Percentiles rank a stretch among this genome's conserved stretches.
These are phyloP conservation scores for Drosophila pseudotalamancana DNA, from an alignment of 2,888 invertebrate genomes.

Conservation along the genomic window DNA sequence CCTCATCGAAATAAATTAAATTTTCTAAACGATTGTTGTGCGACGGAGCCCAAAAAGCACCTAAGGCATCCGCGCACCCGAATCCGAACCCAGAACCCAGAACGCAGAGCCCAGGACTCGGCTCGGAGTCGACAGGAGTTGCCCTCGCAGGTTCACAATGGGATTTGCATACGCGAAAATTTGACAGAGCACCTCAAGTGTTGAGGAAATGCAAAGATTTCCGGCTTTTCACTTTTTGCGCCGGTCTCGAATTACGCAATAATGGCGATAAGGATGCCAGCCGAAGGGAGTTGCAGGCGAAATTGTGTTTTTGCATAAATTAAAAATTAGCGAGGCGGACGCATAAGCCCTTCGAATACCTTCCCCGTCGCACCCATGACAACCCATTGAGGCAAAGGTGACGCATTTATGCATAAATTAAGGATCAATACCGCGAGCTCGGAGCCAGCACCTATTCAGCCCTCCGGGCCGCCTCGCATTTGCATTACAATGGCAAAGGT, in stretches of 20 bases:
- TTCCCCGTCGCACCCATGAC: background rate
- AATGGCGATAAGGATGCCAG: slow-evolving; percentile 49
- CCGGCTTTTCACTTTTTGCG: slow-evolving; percentile 47
- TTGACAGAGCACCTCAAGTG: slow-evolving; percentile 52
- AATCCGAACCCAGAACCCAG: too few species aligned
- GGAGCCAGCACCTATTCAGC: slow-evolving; percentile 25
- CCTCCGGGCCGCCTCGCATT: slow-evolving; percentile 53
- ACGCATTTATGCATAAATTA: slow-evolving; percentile 84
- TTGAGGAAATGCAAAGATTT: slow-evolving; percentile 53
- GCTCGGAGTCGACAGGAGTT: background rate
- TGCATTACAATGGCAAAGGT: slow-evolving; percentile 66
- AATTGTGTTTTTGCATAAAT: slow-evolving; percentile 76
- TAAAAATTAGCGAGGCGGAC: slow-evolving; percentile 68
- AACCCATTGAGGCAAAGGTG: slow-evolving; percentile 69
- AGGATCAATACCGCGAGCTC: slow-evolving; percentile 81
- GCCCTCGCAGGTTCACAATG: slow-evolving; percentile 69
- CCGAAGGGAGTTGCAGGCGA: slow-evolving; percentile 38
- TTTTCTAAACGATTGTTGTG: slow-evolving; percentile 78
- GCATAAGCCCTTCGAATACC: slow-evolving; percentile 31
- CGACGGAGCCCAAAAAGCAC: slow-evolving; percentile 51
- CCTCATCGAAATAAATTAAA: slow-evolving; percentile 75
- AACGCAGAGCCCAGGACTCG: too few species aligned
- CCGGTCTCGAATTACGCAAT: slow-evolving; percentile 70
- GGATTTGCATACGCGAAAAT: slow-evolving; percentile 75
- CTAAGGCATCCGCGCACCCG: slow-evolving; percentile 50